Base-by-base conservation (phyloP, 2,888 invertebrate genomes). In the Euplexia lucipara region DNA sequence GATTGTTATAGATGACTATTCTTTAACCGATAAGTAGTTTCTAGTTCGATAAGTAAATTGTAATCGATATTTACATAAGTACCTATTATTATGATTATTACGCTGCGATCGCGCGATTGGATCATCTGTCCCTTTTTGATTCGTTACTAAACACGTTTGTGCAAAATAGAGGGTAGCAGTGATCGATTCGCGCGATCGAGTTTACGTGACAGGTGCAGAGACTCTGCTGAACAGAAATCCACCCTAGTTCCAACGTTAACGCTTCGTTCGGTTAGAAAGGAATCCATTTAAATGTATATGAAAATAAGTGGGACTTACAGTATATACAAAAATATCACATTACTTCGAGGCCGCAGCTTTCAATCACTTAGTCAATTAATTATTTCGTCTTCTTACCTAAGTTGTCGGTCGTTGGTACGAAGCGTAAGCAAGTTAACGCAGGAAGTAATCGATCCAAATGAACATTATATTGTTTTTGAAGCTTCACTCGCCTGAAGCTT, bases 241-340 rank as follows among this genome's bases (percentile, higher is more conserved):
- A 86, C 83, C 82, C 81, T 84, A 85, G 81, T 86, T 86, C 89
- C 91, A 91, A 91, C 90, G 88, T 88, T 86, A 89, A 91, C 90
- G 90, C 89, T 90, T 90, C 92, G 87, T 90, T 91, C 91, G 88
- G 90, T 92, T 90, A 86, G 84, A 94, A 94, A 93, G 89, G 88
- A 94, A 93, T 91, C 92, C 92, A 92, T 94, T 94, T 94, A 95
- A 95, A 95, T 94, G 93, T 95, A 89, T 95, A 95, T 90, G 95
- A 95, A 95, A 95, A 95, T 95, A 95, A 95, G 90, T 94, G 90
- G 92, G 93, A 94, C 95, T 95, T 94, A 95, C 94, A 94, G 92
- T 94, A 95, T 95, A 94, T 95, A 95, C 95, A 95, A 95, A 95
- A 95, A 95, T 95, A 95, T 95, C 95, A 95, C 95, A 95, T 93